Conservation (phyloP, 2,888 invertebrate genomes). For the Amphiduros pacificus region DNA sequence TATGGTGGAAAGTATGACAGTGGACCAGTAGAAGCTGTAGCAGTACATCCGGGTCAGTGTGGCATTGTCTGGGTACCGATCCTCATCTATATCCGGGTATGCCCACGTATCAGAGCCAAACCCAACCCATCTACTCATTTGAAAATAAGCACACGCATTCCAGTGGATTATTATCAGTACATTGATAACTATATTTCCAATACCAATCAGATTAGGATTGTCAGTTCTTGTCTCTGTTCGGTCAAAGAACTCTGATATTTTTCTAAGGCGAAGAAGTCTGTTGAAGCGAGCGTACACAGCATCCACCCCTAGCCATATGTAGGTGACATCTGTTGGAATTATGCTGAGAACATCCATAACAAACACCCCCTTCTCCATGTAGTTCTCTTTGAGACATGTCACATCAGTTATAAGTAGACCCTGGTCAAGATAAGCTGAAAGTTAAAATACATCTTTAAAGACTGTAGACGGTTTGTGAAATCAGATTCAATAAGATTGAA, state of each 20-base stretch:
- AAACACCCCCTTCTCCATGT: slow-evolving; percentile 50
- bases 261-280: slow-evolving; percentile 70
- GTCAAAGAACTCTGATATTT: slow-evolving; percentile 90
- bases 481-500: no score
- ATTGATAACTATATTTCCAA: slow-evolving; percentile 50
- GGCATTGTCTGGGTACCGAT: slow-evolving; percentile 12
- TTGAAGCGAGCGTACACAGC: slow-evolving; percentile 76
- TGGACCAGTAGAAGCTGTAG: slow-evolving; percentile 93
- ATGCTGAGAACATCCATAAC: slow-evolving; percentile 58
- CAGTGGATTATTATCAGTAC: slow-evolving; percentile 58
- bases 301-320: slow-evolving; percentile 31
- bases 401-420: slow-evolving; percentile 57
- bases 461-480: no score
- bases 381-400: slow-evolving; percentile 48
- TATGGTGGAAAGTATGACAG: slow-evolving; percentile 90
- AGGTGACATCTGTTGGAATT: slow-evolving; percentile 59
- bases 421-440: slow-evolving; percentile 58
- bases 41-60: slow-evolving; percentile 66
- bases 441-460: no score
- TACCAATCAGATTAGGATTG: slow-evolving; percentile 73
- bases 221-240: slow-evolving; percentile 91
- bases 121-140: slow-evolving; percentile 67
- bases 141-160: slow-evolving; percentile 57
- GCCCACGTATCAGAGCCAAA: slow-evolving; percentile 83
- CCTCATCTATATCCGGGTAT: slow-evolving; percentile 16